Percentiles rank a stretch among this genome's conserved stretches.
Evolutionary conservation across 1,140 invertebrate genomes (phyloP).

Genomic region (Drosophila lowei): DNA sequence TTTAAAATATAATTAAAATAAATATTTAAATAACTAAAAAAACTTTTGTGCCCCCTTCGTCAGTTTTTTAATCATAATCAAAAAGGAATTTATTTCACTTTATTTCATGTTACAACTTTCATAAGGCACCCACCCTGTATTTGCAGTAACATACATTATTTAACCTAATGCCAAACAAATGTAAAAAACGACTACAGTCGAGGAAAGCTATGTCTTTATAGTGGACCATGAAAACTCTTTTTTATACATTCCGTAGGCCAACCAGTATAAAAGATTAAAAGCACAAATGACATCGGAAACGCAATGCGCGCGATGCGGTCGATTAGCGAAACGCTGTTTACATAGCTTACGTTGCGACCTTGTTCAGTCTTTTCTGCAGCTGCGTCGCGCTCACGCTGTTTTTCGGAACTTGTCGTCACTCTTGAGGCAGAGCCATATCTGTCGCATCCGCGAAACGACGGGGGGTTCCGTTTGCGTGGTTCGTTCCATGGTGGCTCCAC

Average conservation of each 20-base stretch:
- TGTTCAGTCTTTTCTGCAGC: slow-evolving; percentile 84
- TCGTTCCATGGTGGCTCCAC: slow-evolving; percentile 87
- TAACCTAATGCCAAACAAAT: no score
- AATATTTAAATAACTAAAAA: no score
- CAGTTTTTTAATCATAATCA: no score
- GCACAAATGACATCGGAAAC: slow-evolving; percentile 93
- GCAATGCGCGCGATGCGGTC: slow-evolving; percentile 92
- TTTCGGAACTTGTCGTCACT: slow-evolving; percentile 91
- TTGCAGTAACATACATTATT: no score
- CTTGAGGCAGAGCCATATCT: slow-evolving; percentile 91
- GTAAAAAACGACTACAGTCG: no score
- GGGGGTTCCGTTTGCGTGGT: slow-evolving; percentile 91
- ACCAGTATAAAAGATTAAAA: slow-evolving; percentile 95
- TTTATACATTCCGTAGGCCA: slow-evolving; percentile 83
- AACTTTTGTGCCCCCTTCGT: no score
- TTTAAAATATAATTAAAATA: no score
- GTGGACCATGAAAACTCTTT: slow-evolving; percentile 79
- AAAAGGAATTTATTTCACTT: no score
- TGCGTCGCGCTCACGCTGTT: slow-evolving; percentile 89
- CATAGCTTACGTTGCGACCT: slow-evolving; percentile 84
- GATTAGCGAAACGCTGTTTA: slow-evolving; percentile 94
- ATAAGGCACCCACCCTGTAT: no score
- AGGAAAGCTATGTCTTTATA: slow-evolving; percentile 48
- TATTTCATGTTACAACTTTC: no score
- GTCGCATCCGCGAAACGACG: slow-evolving; percentile 88